Percentiles rank a stretch among this genome's conserved stretches.
These are phyloP conservation scores for Calameuta filiformis DNA, from an alignment of 2,888 invertebrate species.

Conservation along the genomic window DNA sequence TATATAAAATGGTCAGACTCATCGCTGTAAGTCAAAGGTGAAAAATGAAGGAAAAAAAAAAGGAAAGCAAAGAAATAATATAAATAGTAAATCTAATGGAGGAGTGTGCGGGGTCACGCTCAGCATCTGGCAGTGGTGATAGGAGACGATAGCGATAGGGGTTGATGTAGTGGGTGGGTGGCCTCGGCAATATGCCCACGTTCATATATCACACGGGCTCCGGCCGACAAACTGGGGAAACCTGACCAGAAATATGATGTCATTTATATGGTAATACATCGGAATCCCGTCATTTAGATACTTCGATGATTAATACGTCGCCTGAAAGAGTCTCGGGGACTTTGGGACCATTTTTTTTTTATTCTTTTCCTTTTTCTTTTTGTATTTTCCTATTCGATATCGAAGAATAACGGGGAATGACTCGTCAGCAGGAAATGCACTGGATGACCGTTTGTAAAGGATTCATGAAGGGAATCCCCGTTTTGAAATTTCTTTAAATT, in stretches of 20 bases:
- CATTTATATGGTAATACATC: conserved; percentile 67
- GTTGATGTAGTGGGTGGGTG: conserved; percentile 50
- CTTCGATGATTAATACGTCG: conserved; percentile 65
- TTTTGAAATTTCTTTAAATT: neutral
- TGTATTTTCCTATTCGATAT: neutral
- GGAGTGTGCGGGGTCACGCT: neutral
- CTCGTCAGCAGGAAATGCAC: neutral
- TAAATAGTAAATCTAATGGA: neutral
- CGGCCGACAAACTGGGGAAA: conserved; percentile 64
- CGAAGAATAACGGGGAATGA: neutral
- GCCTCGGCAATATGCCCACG: conserved; percentile 64
- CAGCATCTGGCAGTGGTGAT: conserved; percentile 28
- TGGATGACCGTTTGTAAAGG: neutral
- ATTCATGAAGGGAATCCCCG: neutral
- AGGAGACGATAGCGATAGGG: conserved; percentile 50
- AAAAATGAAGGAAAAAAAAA: neutral
- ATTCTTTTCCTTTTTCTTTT: neutral
- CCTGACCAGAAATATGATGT: conserved; percentile 67
- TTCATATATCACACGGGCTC: conserved; percentile 62
- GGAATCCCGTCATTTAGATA: conserved; percentile 68
- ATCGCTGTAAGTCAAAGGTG: neutral
- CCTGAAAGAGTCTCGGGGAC: neutral
- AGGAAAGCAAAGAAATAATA: neutral
- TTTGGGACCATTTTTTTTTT: neutral
- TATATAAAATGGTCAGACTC: neutral